These are phyloP conservation scores for Catocala nupta DNA, from an alignment of 2,888 invertebrate species.

Conservation along the genomic window DNA sequence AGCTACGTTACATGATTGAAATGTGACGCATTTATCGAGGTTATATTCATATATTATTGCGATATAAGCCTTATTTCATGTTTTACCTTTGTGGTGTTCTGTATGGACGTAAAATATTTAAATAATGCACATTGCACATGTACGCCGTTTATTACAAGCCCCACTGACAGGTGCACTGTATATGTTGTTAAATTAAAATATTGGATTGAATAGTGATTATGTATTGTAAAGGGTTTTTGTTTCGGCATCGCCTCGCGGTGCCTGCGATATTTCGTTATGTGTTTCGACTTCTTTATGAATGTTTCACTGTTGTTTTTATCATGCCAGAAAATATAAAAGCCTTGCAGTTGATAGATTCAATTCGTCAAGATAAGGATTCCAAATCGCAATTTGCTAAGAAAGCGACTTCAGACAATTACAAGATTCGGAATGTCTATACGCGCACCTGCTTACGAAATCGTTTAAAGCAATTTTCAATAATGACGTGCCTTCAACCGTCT, in stretches of 20 bases:
- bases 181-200: slow-evolving; percentile 48
- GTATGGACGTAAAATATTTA: slow-evolving; percentile 45
- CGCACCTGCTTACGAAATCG: slow-evolving; percentile 44
- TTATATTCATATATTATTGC: slow-evolving; percentile 28
- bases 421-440: slow-evolving; percentile 31
- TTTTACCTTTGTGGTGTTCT: slow-evolving; percentile 43
- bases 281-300: slow-evolving; percentile 17
- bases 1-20: slow-evolving; percentile 46
- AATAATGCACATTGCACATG: slow-evolving; percentile 51
- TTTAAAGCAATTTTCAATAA: slow-evolving; percentile 59
- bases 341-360: no score
- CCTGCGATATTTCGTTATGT: slow-evolving; percentile 20
- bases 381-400: slow-evolving; percentile 35
- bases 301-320: slow-evolving; percentile 24
- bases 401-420: slow-evolving; percentile 36
- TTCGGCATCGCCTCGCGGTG: slow-evolving; percentile 9
- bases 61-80: slow-evolving; percentile 46
- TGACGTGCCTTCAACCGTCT: slow-evolving; percentile 51
- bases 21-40: slow-evolving; percentile 39
- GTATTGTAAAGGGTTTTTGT: slow-evolving; percentile 16
- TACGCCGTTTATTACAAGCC: slow-evolving; percentile 48
- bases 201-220: slow-evolving; percentile 37
- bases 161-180: slow-evolving; percentile 45
- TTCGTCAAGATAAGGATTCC: slow-evolving; percentile 5
- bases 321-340: slow-evolving; percentile 5